Base-by-base conservation (phyloP, 1,140 invertebrate species). In the Drosophila pallidifrons region DNA sequence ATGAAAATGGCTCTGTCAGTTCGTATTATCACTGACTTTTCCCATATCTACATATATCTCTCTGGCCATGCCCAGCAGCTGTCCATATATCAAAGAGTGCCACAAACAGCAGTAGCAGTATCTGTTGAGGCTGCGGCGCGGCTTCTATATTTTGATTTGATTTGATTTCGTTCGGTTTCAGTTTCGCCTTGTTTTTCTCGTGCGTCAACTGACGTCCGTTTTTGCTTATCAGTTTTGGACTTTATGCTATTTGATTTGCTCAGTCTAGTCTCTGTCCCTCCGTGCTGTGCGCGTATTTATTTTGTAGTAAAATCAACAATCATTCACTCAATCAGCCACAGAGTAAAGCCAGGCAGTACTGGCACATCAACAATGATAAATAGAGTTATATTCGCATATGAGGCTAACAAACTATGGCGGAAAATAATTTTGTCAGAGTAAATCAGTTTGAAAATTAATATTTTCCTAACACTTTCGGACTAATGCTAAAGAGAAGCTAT, bases 161-260 rank as follows among this genome's bases (percentile, higher is more conserved):
- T 88, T 72, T 78, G 74, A 88, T 83, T 88, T 78, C 47, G 38
- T 64, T 71, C 61, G 68, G 72, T 83, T 64, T 71, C 61, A 65
- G 72, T 83, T 83, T 71, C 32, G 68, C 61, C 25, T 65, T 45
- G 57, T 60, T 70, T 59, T 45, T 66, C 45, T 58, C 60, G 54
- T 63, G 32, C 67, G 66, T 65, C 75, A 71, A 75, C 55, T 75
- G 65, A 43, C 72, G 72, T 63, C 71, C 57, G 72, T 60, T 66
- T 13, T 75, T 78, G 43, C 85, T 89, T 88, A 88, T 88, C 85
- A 88, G 81, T 70, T 64, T 75, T 89, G 80, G 74, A 89, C 85
- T 88, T 89, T 88, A 88, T 83, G 69, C 73, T 83, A 88, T 88
- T 83, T 89, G 83, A 88, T 87, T 76, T 57, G 58, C 49, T 59